Evolutionary conservation across 1,140 invertebrate genomes (phyloP).

Genomic region (Panulirus ornatus): DNA sequence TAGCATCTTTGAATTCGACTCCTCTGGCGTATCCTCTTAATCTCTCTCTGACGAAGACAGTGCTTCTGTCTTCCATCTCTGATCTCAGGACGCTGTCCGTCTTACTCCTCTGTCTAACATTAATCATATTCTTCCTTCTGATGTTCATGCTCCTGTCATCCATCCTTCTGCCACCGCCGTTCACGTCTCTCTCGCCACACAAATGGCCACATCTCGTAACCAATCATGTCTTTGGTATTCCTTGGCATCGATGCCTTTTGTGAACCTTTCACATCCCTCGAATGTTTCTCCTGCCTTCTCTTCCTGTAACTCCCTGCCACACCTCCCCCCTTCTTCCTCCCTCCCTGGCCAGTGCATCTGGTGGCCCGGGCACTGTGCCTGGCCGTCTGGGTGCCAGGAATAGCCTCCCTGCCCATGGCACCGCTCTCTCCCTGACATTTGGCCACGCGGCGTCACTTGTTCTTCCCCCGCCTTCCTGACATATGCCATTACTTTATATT

Average conservation of each 20-base stretch:
- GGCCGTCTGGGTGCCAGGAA: slow-evolving; percentile 18
- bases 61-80: background rate
- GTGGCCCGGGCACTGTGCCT: background rate
- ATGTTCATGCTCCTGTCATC: background rate
- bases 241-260: too few species aligned
- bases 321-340: background rate
- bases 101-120: background rate
- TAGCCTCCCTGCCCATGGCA: slow-evolving; percentile 10
- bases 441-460: background rate
- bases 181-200: background rate
- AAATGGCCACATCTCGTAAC: too few species aligned
- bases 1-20: too few species aligned
- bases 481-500: background rate
- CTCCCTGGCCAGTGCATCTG: background rate
- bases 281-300: too few species aligned
- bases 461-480: background rate
- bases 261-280: too few species aligned
- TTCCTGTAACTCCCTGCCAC: too few species aligned
- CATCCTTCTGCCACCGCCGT: background rate
- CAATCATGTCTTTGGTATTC: too few species aligned
- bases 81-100: background rate
- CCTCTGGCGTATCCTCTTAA: background rate
- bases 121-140: background rate
- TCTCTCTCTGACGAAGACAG: background rate
- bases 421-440: slow-evolving; percentile 1